Conservation (phyloP, 2,113 vertebrate genomes). For the Balaeniceps rex region DNA sequence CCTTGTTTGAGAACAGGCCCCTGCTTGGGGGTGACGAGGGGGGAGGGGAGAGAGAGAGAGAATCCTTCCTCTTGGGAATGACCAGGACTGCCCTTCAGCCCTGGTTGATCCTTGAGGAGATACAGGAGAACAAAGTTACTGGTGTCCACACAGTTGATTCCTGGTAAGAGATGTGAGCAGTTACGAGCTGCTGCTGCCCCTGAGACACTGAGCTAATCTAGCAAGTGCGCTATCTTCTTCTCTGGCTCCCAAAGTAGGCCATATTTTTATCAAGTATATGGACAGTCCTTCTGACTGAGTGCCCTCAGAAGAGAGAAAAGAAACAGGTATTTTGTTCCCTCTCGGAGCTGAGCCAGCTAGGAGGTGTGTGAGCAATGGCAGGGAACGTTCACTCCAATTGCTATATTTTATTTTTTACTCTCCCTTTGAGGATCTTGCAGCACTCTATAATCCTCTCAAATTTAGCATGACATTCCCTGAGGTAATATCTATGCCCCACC, state of each 20-base stretch:
- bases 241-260: neutral
- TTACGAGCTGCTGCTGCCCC: neutral
- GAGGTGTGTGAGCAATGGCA: neutral
- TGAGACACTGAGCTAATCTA: neutral
- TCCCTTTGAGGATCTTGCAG: neutral
- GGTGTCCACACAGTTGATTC: neutral
- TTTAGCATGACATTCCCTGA: neutral
- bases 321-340: neutral
- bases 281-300: neutral
- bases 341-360: neutral
- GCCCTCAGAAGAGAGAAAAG: neutral
- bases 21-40: neutral
- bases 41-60: no score
- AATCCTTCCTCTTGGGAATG: neutral
- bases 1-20: neutral
- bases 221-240: neutral
- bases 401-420: neutral
- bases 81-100: neutral
- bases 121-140: neutral
- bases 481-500: neutral
- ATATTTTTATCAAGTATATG: neutral
- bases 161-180: neutral
- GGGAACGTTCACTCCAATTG: neutral
- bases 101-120: neutral
- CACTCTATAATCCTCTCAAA: neutral